Evolutionary conservation across 2,797 vertebrate species (phyloP), one percentile per base, ranked within the genome.

Genomic region (Ptychadena robeensis): DNA sequence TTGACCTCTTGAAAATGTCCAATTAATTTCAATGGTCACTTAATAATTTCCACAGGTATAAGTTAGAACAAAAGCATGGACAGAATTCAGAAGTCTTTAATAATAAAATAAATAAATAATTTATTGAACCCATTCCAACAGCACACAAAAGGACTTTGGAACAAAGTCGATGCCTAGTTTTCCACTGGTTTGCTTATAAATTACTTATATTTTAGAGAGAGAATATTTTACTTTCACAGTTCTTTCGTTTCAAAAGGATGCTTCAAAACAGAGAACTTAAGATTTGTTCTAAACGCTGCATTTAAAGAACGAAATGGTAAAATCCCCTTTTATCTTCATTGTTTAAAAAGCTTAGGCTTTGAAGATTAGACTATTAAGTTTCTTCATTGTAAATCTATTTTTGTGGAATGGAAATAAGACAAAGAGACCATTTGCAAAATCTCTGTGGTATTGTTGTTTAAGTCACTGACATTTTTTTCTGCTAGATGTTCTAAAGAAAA

Each of bases 81-180:
- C 35, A 76, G 53, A 70, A 77, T 64, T 63, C 34, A 64, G 35
- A 70, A 82, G 35, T n/a, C 53, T 71, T 82, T 34, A 82, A 82
- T 82, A 82, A 82, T 76, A 11, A 63, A 82, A 77, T 8, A 77
- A 35, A 8, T 82, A 77, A 69, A 82, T 82, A 70, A 76, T 82
- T 69, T 64, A 82, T 64, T 48, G 65, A 70, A 64, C 30, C 73
- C 53, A 71, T 70, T 77, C 61, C 15, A 71, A 34, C 30, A 71
- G 57, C 30, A 71, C 35, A 76, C 73, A 82, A 77, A 82, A 82
- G 65, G 30, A 34, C 66, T 77, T 71, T 71, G 73, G 71, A 71
- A 77, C 48, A 82, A 82, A 75, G 81, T 64, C 4, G 7, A 53
- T 70, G 37, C 25, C 80, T 70, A 77, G 73, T 76, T 76, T 61